A percentile compares a stretch with the other conserved stretches of the same genome.
phyloP scores from a whole-genome alignment of 2,113 vertebrate species.

The Sinocyclocheilus anshuiensis region DNA sequence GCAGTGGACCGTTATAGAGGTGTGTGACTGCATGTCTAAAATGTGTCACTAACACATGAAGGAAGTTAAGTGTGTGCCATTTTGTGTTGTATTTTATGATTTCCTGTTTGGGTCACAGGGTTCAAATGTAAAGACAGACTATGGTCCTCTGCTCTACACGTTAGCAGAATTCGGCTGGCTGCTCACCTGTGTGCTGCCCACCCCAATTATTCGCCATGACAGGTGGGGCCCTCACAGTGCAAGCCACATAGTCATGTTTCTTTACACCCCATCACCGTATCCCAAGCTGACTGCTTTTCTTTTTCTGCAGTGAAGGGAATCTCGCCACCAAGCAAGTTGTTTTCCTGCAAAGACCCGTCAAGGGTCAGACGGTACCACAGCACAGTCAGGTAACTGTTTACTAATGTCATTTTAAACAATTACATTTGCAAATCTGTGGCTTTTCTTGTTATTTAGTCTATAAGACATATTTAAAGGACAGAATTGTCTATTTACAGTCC shows the following conservation, averaged over 20 bases:
- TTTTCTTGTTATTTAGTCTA: background rate
- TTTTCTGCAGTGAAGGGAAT: constrained; percentile 88
- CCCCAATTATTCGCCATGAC: constrained; percentile 90
- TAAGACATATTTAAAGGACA: background rate
- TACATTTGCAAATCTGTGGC: background rate
- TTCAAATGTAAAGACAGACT: constrained; percentile 91
- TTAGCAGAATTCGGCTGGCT: constrained; percentile 97
- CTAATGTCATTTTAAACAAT: background rate
- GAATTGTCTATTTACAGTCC: background rate
- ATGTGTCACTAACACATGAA: background rate
- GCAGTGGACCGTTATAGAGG: constrained; percentile 97
- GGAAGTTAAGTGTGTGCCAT: background rate
- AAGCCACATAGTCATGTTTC: background rate
- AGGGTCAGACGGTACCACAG: constrained; percentile 52
- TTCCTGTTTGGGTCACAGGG: constrained; percentile 72
- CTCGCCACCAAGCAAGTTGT: constrained; percentile 95
- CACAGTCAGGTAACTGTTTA: constrained; percentile 65
- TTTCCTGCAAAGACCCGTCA: constrained; percentile 92
- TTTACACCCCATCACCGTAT: background rate
- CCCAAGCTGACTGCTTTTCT: background rate
- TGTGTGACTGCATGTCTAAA: constrained; percentile 73
- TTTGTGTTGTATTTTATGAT: background rate
- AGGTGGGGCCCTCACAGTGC: constrained; percentile 75
- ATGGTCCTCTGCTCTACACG: constrained; percentile 92
- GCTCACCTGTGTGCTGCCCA: constrained; percentile 92